Evolutionary conservation across 2,113 vertebrate species (phyloP).

Genomic region (Antechinus stuartii): DNA sequence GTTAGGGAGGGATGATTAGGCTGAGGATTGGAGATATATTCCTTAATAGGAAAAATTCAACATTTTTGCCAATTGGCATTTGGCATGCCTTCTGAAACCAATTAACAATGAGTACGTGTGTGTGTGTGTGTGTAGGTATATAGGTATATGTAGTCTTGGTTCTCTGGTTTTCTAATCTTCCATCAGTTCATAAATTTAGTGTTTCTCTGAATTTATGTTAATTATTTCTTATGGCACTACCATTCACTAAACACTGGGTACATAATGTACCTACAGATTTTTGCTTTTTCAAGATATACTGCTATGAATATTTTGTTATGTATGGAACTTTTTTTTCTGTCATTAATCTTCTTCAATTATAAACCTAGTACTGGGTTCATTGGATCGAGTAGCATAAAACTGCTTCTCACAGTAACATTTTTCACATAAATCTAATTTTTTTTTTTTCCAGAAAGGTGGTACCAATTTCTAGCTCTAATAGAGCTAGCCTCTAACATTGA

Average conservation of each 20-base stretch:
- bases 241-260: neutral
- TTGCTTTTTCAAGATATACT: neutral
- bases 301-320: neutral
- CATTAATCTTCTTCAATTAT: neutral
- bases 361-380: neutral
- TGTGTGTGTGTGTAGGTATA: too few species aligned
- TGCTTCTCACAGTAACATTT: neutral
- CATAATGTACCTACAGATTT: neutral
- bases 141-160: neutral
- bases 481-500: neutral
- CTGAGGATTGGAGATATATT: too few species aligned
- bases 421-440: neutral
- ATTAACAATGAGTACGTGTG: too few species aligned
- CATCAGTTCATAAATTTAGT: neutral
- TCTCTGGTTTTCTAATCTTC: neutral
- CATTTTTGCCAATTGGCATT: too few species aligned
- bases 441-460: neutral
- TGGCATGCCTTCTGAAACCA: too few species aligned
- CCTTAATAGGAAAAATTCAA: too few species aligned
- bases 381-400: neutral
- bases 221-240: neutral
- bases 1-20: too few species aligned
- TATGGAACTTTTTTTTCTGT: neutral
- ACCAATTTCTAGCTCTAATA: neutral
- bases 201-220: neutral